Evolutionary conservation across 2,113 vertebrate genomes (phyloP), one percentile per base, ranked within the genome.

Genomic region (Gorilla gorilla): DNA sequence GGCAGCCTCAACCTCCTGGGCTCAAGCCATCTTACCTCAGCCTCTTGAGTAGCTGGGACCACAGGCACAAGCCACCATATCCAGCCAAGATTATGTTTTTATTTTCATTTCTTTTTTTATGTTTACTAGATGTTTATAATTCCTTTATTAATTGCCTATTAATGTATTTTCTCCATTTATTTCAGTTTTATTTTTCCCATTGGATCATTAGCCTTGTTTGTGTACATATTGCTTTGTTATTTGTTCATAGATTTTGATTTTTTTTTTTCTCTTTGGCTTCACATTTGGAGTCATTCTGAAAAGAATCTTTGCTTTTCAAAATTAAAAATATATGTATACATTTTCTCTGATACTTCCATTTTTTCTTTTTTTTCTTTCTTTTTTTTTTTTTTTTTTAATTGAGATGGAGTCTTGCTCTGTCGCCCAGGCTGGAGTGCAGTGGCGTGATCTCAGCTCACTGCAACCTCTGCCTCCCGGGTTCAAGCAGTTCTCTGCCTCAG

Each of bases 261-360:
- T 68, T 95, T n/a, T 95, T 61, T 88, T 76, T 20, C 30, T 30
- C 52, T 73, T 73, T 80, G 89, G 20, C 25, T 9, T 79, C 40
- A 32, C 25, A 52, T 83, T 88, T 80, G 35, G 27, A 73, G 27
- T 73, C 40, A 73, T 73, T 94, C 55, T 80, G 73, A 45, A 85
- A 85, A 68, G 40, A 45, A n/a, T 25, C 14, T 89, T 93, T 61
- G 18, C n/a, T 86, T 93, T 93, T 12, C 10, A 35, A 14, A 81
- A 23, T 85, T 76, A 61, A 61, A 16, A 79, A 50, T 11, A 25
- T 45, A 35, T 7, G 11, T 16, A n/a, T 48, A 43, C 13, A 25
- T 89, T 75, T 80, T 48, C n/a, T 43, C 14, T 52, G 18, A 30
- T 48, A 75, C 9, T 72, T 86, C 52, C 55, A 18, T 40, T 32